phyloP scores from a whole-genome alignment of 2,888 invertebrate genomes.

The Beris morrisii region DNA sequence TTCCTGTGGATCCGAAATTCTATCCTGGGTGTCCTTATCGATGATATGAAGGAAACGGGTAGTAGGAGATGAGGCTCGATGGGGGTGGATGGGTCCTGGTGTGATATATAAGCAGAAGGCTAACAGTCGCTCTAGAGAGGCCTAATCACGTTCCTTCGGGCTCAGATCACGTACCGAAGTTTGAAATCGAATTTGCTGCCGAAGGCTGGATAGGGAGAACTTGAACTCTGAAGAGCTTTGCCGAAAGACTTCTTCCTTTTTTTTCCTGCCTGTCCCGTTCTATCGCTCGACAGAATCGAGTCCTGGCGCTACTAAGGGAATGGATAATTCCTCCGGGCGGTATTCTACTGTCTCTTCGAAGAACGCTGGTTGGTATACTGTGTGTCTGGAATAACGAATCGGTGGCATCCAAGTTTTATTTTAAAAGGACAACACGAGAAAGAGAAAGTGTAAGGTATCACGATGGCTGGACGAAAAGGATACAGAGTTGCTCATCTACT shows the following conservation, averaged over 20 bases:
- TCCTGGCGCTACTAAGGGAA: constrained; percentile 4
- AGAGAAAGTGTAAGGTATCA: constrained; percentile 30
- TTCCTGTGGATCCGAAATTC: no score
- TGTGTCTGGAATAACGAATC: constrained; percentile 25
- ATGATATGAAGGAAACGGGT: no score
- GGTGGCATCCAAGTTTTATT: constrained; percentile 8
- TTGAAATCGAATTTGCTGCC: constrained; percentile 42
- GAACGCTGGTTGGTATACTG: constrained; percentile 3
- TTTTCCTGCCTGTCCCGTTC: constrained; percentile 28
- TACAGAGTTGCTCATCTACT: constrained; percentile 4
- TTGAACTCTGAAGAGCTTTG: constrained; percentile 32
- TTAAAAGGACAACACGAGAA: constrained; percentile 2
- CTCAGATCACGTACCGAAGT: constrained; percentile 46
- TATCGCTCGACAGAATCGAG: constrained; percentile 33
- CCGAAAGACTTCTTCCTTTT: constrained; percentile 36
- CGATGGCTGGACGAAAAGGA: constrained; percentile 5
- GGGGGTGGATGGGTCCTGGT: no score
- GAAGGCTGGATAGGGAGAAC: constrained; percentile 35
- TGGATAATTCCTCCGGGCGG: constrained; percentile 22
- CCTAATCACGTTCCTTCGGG: constrained; percentile 44
- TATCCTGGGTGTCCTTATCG: no score
- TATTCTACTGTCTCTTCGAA: constrained; percentile 16
- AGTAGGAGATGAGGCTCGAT: no score
- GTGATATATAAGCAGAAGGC: constrained; percentile 44
- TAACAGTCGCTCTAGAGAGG: constrained; percentile 37